phyloP scores from a whole-genome alignment of 2,113 vertebrate genomes.

The Carettochelys insculpta region DNA sequence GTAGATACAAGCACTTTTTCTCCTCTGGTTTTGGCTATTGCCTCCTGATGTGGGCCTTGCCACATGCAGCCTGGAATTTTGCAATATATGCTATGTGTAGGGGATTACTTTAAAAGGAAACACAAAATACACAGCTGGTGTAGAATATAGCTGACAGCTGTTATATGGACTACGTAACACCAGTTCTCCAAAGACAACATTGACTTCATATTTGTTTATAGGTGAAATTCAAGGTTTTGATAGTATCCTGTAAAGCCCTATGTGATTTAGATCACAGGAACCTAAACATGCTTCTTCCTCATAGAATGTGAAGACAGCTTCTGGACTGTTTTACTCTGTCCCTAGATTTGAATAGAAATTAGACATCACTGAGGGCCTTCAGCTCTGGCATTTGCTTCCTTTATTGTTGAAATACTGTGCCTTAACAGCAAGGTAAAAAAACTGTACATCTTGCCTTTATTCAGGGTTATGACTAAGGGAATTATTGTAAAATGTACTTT shows the following conservation, averaged over 20 bases:
- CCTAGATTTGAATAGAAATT: not conserved
- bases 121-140: not conserved
- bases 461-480: not conserved
- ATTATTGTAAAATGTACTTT: not conserved
- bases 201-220: not conserved
- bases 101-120: not conserved
- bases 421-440: not conserved
- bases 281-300: not conserved
- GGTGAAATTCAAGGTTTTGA: not conserved
- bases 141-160: not conserved
- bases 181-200: not conserved
- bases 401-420: not conserved
- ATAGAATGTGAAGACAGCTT: not conserved
- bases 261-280: not conserved
- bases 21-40: not conserved
- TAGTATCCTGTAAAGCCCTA: not conserved
- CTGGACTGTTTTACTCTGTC: not conserved
- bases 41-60: not conserved
- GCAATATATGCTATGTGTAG: not conserved
- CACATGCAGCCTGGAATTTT: not conserved
- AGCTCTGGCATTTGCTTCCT: not conserved
- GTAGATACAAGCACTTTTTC: not conserved
- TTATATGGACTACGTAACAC: not conserved
- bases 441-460: not conserved
- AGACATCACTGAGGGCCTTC: not conserved